Conservation (phyloP, 2,113 vertebrate genomes). For the Gopherus evgoodei region DNA sequence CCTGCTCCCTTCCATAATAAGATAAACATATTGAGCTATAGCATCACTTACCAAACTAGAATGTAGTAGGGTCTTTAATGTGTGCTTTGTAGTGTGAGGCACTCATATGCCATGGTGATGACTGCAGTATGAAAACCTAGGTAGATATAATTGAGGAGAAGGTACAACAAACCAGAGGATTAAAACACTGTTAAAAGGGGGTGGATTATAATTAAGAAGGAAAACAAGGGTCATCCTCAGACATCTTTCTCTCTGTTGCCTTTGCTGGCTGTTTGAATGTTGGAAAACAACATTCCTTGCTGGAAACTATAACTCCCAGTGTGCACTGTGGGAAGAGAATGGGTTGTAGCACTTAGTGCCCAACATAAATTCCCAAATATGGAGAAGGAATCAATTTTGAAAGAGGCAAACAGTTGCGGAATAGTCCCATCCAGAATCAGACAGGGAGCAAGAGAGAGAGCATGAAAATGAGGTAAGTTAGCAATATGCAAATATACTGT, state of each 20-base stretch:
- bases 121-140: not conserved
- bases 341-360: conserved; percentile 60
- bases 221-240: not conserved
- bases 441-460: conserved; percentile 2
- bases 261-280: not conserved
- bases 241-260: not conserved
- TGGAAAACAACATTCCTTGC: conserved; percentile 63
- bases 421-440: conserved; percentile 36
- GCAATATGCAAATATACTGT: not conserved
- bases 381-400: conserved; percentile 76
- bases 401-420: conserved; percentile 43
- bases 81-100: not conserved
- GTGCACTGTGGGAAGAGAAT: conserved; percentile 60
- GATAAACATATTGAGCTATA: not conserved
- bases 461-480: conserved; percentile 63
- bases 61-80: not conserved
- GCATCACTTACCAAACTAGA: not conserved
- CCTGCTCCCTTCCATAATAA: fast-evolving
- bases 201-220: not conserved
- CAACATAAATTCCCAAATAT: conserved; percentile 82
- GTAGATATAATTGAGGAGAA: not conserved
- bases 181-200: not conserved
- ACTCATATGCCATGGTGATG: fast-evolving
- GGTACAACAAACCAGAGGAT: not conserved
- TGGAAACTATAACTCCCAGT: conserved; percentile 73